Evolutionary conservation across 2,113 vertebrate species (phyloP), one percentile per base, ranked within the genome.

Genomic region (Oriolus oriolus): DNA sequence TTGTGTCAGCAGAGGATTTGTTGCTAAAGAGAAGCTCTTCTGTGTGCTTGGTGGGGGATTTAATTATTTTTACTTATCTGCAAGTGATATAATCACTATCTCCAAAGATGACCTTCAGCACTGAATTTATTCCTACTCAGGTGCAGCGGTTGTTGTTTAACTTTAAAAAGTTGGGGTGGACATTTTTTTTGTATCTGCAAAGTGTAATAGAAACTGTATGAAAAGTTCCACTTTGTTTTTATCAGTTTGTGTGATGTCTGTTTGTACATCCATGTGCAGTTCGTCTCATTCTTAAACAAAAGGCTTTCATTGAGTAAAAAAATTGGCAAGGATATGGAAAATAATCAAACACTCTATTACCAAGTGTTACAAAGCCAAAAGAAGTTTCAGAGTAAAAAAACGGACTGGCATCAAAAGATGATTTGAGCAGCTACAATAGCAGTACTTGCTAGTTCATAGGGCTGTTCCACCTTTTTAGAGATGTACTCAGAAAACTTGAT

Each of bases 331-430:
- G 22, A 22, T 79, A 19, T 57, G 53, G 35, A 57, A 86, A 74
- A 93, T 44, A 66, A 11, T 86, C 14, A 28, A 49, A 35, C 54
- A 31, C 16, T 81, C 50, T 93, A 10, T 57, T 79, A 33, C 35
- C 6, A 88, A 61, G 17, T 0, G 0, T 24, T 63, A 17, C 0
- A 9, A 21, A 85, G 47, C 47, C 28, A 44, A 59, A 85, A 0
- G 1, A 88, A 54, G 9, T 94, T 93, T 80, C 23, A 53, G 23
- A 56, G 14, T 93, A 0, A 47, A 74, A 80, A 64, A 47, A 16
- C 10, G 57, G 11, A 28, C 20, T 18, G 35, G n/a, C 50, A 42
- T 95, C 27, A 31, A 82, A 93, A 84, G 54, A 24, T 69, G 20
- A 7, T 71, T 17, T 39, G 75, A 89, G 35, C 76, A 80, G 41